Evolutionary conservation across 53 echinoderm and acorn worm species (phyloP), one percentile per base, ranked within the genome.

Genomic region (Echinarachnius parma): DNA sequence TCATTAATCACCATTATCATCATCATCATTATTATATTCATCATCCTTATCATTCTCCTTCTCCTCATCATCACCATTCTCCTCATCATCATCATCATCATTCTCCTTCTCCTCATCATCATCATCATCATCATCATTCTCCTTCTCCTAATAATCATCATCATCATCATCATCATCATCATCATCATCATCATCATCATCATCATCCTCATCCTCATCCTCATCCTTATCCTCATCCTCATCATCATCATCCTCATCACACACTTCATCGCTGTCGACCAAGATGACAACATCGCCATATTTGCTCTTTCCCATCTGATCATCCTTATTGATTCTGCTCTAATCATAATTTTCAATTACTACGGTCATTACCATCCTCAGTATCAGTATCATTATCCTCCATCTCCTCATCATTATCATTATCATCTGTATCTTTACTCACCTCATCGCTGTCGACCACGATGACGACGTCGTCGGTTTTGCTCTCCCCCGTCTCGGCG

Each of bases 381-480:
- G 13, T 13, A 39, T 13, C 39, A 39, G 7, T 39, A 13, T 7
- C 39, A 39, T 39, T 13, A 39, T 39, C 39, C 7, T 13, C 39
- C n/a, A n/a, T n/a, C 39, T 13, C 52, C 9, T 50, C 52, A 50
- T 19, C 20, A 50, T n/a, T 20, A 50, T 50, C 52, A 50, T 50
- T 4, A 50, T n/a, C 52, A 50, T n/a, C 52, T 15, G 9, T 20
- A 50, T n/a, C 52, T 15, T n/a, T 20, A 50, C 52, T 71, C 30
- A 64, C 92, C 10, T 82, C 83, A 69, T 93, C 93, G 35, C 89
- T 89, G 39, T 93, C 93, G 7, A 86, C 82, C 16, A 93, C 89
- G 32, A 92, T 76, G 21, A 93, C 83, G 27, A 89, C 89, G 71
- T 93, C 93, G 60, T 86, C 89, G 3, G 79, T 80, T 10, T 81